These are phyloP conservation scores for Onthophagus taurus DNA, from an alignment of 1,140 invertebrate genomes.

Conservation along the genomic window DNA sequence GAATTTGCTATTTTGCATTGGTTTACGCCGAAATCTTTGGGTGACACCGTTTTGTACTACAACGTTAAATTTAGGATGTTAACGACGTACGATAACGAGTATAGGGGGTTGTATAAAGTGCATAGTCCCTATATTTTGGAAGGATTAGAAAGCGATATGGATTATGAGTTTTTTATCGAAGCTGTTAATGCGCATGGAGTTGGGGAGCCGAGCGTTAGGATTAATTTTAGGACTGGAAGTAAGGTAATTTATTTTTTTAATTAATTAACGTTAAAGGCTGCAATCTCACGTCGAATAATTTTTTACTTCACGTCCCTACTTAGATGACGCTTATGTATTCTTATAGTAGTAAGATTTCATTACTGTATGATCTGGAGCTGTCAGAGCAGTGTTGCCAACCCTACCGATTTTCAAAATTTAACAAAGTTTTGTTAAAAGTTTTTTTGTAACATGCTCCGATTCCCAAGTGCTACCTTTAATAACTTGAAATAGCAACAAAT, in stretches of 20 bases:
- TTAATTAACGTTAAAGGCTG: not conserved
- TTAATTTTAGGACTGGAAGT: slow-evolving; percentile 63
- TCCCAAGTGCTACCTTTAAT: too few species aligned
- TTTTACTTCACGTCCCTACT: too few species aligned
- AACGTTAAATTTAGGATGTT: slow-evolving; percentile 51
- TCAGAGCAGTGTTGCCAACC: too few species aligned
- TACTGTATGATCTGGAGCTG: too few species aligned
- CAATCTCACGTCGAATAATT: not conserved
- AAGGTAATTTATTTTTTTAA: slow-evolving; percentile 37
- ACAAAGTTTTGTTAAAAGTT: too few species aligned
- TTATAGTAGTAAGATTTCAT: too few species aligned
- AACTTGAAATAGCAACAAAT: too few species aligned
- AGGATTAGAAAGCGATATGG: slow-evolving; percentile 56
- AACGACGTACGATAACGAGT: slow-evolving; percentile 33
- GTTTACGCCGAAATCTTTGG: slow-evolving; percentile 57
- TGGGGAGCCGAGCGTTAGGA: slow-evolving; percentile 59
- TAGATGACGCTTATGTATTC: too few species aligned
- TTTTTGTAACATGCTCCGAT: too few species aligned
- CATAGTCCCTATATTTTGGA: slow-evolving; percentile 66
- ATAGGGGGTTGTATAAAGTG: slow-evolving; percentile 31
- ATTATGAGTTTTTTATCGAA: slow-evolving; percentile 74
- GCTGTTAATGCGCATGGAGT: slow-evolving; percentile 72
- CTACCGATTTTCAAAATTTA: not conserved
- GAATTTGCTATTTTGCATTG: slow-evolving; percentile 71
- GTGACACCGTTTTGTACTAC: slow-evolving; percentile 62